Base-by-base conservation (phyloP, 2,888 invertebrate species). In the Oxycera nigricornis region DNA sequence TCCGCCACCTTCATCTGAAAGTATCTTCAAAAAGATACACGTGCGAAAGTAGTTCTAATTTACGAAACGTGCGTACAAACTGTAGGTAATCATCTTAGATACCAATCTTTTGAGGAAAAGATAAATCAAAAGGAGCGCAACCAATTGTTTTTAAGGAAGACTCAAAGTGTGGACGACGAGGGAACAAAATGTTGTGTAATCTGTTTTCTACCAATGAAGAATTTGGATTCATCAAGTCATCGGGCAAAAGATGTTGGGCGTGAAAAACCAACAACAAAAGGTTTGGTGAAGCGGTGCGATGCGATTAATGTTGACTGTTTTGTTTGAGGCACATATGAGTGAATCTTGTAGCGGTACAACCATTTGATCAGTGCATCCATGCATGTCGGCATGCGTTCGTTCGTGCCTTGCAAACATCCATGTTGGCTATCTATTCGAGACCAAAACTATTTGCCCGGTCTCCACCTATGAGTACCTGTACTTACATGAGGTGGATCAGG, bases 241-340 rank as follows among this genome's bases (percentile, higher is more conserved):
- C 17, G 17, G 50, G 50, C n/a, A 50, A 50, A 50, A 11, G 14
- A 3, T 46, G n/a, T n/a, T 14, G 24, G 39, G 55, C 55, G 20
- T 6, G 3, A 55, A 55, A 11, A 22, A 55, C 2, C 7, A 3
- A 7, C 14, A 14, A 7, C 46, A 7, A 46, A 14, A 55, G 20
- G 17, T 22, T 55, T 55, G 17, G 52, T 55, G 17, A 24, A 22
- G 52, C 52, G 17, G 7, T 24, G 22, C 22, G 7, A 24, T 59
- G 59, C 30, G 59, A 59, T 59, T 59, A 59, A 59, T 59, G 59
- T 59, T 59, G n/a, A n/a, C n/a, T n/a, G 59, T 59, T 59, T 59
- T 59, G 28, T 59, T 26, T 26, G 30, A 59, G 20, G 55, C 55
- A 24, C 17, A 17, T 17, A 59, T 59, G 59, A 14, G 9, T 55